These are phyloP conservation scores for Lasioglossum marginatum DNA, from an alignment of 2,888 invertebrate genomes.

Conservation along the genomic window DNA sequence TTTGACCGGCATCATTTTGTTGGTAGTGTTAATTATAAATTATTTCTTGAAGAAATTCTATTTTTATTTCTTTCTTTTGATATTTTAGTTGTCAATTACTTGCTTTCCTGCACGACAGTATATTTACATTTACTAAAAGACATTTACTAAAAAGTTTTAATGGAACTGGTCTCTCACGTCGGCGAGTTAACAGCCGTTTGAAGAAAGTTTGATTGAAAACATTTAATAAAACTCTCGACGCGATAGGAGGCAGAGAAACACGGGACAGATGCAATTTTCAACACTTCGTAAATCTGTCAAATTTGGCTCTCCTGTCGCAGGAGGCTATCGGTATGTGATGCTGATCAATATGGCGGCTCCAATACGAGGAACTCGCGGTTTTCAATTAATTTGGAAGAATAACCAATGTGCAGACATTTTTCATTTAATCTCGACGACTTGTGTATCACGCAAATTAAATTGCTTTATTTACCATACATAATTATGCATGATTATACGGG, in stretches of 20 bases:
- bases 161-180: background rate
- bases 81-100: background rate
- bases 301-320: background rate
- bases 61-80: background rate
- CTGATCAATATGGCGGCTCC: conserved; percentile 14
- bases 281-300: conserved; percentile 7
- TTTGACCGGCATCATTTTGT: too few relatives aligned
- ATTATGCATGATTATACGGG: background rate
- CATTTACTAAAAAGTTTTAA: conserved; percentile 3
- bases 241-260: background rate
- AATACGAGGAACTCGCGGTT: conserved; percentile 29
- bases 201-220: conserved; percentile 43
- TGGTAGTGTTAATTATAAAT: too few relatives aligned
- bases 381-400: conserved; percentile 49
- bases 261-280: background rate
- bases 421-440: conserved; percentile 41
- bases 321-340: background rate
- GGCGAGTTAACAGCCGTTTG: background rate
- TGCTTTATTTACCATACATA: background rate
- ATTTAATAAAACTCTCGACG: conserved; percentile 13
- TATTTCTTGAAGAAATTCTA: background rate
- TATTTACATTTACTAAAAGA: too few relatives aligned
- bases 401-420: conserved; percentile 2
- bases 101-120: background rate
- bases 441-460: background rate